Percentiles rank a stretch among this genome's conserved stretches.
These are phyloP conservation scores for Scaptomyza hsui DNA, from an alignment of 1,140 invertebrate genomes.

Conservation along the genomic window DNA sequence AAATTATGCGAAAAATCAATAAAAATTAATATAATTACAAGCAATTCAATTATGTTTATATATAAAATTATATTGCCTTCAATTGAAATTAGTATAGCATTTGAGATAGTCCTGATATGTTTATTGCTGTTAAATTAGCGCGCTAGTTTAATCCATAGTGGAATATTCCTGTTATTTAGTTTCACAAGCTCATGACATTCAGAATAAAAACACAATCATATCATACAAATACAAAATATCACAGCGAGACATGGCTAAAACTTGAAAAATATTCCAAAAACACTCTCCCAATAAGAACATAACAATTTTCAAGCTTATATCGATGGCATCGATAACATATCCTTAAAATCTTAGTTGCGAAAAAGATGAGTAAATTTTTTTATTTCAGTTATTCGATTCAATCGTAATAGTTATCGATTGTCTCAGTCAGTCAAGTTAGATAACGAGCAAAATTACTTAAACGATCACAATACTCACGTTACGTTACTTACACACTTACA, in stretches of 20 bases:
- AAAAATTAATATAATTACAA: constrained; percentile 1
- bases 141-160: constrained; percentile 11
- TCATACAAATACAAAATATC: constrained; percentile 60
- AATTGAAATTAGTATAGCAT: constrained; percentile 6
- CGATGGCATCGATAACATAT: constrained; percentile 29
- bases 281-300: too few relatives aligned
- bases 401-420: constrained; percentile 21
- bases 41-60: constrained; percentile 7
- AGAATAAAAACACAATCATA: constrained; percentile 66
- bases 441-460: constrained; percentile 16
- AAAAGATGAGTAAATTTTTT: neutral
- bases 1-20: constrained; percentile 9
- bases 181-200: constrained; percentile 52
- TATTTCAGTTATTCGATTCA: neutral
- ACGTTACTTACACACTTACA: constrained; percentile 29
- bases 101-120: neutral
- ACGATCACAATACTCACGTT: constrained; percentile 16
- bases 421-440: constrained; percentile 22
- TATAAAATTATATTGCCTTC: constrained; percentile 17
- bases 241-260: constrained; percentile 7
- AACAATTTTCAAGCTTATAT: too few relatives aligned
- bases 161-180: constrained; percentile 28
- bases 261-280: neutral
- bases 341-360: neutral
- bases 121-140: neutral